Evolutionary conservation across 1,140 invertebrate species (phyloP).

Genomic region (Philotrypesis tridentata): DNA sequence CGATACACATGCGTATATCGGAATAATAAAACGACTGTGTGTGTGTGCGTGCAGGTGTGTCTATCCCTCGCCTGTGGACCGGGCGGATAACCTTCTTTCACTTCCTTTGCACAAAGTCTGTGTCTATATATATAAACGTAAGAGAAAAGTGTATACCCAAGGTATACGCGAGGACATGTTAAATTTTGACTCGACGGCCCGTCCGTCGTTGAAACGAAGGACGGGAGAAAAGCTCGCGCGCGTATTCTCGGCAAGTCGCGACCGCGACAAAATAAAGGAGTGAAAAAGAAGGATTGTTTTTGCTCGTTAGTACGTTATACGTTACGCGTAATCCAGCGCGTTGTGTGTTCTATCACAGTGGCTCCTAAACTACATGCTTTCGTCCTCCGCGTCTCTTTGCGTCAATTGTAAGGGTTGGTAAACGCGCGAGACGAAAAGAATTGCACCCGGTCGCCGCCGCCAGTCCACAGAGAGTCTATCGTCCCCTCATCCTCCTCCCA

Average conservation of each 20-base stretch:
- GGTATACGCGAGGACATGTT: not conserved
- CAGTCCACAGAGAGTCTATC: slow-evolving; percentile 16
- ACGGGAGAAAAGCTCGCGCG: not conserved
- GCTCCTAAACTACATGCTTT: slow-evolving; percentile 34
- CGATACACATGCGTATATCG: slow-evolving; percentile 10
- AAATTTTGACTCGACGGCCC: slow-evolving; percentile 3
- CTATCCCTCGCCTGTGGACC: not conserved
- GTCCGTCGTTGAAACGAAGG: slow-evolving; percentile 5
- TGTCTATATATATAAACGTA: not conserved
- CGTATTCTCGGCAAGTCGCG: not conserved
- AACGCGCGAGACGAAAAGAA: slow-evolving; percentile 1
- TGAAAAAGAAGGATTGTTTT: no score
- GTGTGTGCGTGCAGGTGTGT: no score
- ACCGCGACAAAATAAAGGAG: no score
- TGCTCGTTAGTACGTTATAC: no score
- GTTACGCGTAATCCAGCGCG: slow-evolving; percentile 46
- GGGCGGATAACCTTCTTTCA: slow-evolving; percentile 1
- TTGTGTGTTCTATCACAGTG: slow-evolving; percentile 51
- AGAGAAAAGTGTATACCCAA: not conserved
- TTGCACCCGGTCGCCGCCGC: slow-evolving; percentile 26
- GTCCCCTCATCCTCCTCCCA: not conserved
- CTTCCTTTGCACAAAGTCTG: no score
- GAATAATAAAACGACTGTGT: not conserved
- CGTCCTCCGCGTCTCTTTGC: not conserved
- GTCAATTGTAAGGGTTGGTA: no score